Evolutionary conservation across 2,888 invertebrate species (phyloP).

Genomic region (Odiellus spinosus): DNA sequence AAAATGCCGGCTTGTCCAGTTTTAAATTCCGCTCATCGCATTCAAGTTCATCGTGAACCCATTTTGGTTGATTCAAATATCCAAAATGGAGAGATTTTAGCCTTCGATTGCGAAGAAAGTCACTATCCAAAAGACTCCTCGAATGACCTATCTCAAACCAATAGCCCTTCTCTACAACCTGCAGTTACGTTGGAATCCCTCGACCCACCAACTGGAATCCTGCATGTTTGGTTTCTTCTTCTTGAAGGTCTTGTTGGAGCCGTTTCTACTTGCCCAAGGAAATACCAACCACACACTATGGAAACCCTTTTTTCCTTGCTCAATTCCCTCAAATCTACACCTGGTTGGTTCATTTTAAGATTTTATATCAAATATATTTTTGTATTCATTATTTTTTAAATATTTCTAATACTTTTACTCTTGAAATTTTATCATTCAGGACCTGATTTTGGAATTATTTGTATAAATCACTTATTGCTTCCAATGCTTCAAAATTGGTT

Average conservation of each 20-base stretch:
- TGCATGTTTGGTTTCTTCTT: constrained; percentile 73
- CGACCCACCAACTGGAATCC: constrained; percentile 44
- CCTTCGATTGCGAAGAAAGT: too few species aligned
- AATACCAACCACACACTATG: constrained; percentile 65
- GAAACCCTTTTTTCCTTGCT: constrained; percentile 73
- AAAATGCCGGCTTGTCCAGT: constrained; percentile 87
- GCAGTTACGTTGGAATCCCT: constrained; percentile 40
- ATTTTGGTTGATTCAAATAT: constrained; percentile 3
- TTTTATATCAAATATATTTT: too few species aligned
- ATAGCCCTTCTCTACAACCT: too few species aligned
- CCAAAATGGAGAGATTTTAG: too few species aligned
- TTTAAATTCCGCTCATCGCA: constrained; percentile 65
- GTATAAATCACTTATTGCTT: constrained; percentile 74
- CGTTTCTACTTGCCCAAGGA: constrained; percentile 49
- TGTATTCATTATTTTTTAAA: too few species aligned
- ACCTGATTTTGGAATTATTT: constrained; percentile 72
- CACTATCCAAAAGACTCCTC: too few species aligned
- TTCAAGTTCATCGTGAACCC: neutral
- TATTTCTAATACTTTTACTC: too few species aligned
- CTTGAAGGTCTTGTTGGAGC: constrained; percentile 52
- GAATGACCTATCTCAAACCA: too few species aligned
- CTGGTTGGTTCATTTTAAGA: constrained; percentile 33
- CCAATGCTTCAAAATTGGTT: constrained; percentile 90
- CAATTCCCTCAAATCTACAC: constrained; percentile 54
- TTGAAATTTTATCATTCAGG: too few species aligned